These are phyloP conservation scores for Alosa sapidissima DNA, from an alignment of 2,797 vertebrate species.

Conservation along the genomic window DNA sequence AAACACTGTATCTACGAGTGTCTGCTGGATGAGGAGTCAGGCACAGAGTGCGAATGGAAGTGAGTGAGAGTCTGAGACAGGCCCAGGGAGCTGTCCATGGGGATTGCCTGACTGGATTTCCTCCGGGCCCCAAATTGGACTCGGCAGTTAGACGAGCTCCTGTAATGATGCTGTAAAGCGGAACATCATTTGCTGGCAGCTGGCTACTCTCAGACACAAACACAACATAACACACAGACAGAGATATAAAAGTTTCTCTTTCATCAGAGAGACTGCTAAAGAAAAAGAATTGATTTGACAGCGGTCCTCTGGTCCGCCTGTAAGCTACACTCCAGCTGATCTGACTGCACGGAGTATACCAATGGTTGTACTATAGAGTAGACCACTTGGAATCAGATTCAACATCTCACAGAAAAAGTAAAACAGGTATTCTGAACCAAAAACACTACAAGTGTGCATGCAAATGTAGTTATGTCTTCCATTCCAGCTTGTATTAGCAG, in stretches of 20 bases:
- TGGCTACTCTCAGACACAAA: not conserved
- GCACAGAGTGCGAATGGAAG: constrained; percentile 31
- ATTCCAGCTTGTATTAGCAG: too few relatives aligned
- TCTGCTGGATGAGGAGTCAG: not conserved
- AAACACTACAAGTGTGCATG: too few relatives aligned
- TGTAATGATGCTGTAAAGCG: constrained; percentile 51
- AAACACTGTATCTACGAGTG: not conserved
- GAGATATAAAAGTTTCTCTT: not conserved
- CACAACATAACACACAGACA: not conserved
- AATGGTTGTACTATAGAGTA: not conserved
- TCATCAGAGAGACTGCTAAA: not conserved
- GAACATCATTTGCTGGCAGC: constrained; percentile 40
- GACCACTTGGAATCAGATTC: not conserved
- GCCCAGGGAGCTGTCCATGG: not conserved
- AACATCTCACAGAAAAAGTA: not conserved
- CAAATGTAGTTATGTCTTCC: too few relatives aligned
- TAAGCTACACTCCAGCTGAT: not conserved
- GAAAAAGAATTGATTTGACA: not conserved
- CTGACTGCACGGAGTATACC: not conserved
- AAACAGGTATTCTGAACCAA: too few relatives aligned
- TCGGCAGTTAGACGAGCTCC: constrained; percentile 46
- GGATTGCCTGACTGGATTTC: not conserved
- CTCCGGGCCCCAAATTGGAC: constrained; percentile 9
- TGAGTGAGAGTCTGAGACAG: constrained; percentile 26
- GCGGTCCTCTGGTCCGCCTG: not conserved